These are phyloP conservation scores for Dasysyrphus albostriatus DNA, from an alignment of 2,888 invertebrate genomes.

Conservation along the genomic window DNA sequence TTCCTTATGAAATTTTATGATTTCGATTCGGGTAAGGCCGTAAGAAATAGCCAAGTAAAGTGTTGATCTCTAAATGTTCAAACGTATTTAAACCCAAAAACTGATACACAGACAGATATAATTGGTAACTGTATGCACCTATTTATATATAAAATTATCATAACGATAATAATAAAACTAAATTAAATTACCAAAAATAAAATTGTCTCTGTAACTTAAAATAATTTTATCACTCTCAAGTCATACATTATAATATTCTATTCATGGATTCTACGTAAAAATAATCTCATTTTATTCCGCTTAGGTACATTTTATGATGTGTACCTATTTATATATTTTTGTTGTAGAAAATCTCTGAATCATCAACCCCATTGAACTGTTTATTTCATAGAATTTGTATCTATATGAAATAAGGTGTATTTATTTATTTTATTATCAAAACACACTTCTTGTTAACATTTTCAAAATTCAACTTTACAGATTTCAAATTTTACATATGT, in stretches of 20 bases:
- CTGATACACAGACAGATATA: no score
- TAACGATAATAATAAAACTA: no score
- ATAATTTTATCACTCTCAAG: conserved; percentile 41
- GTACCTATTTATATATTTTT: background rate
- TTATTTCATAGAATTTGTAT: background rate
- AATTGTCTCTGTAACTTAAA: conserved; percentile 30
- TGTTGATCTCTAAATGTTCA: no score
- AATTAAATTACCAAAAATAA: conserved; percentile 12
- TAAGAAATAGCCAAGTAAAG: no score
- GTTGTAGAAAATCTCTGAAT: conserved; percentile 34
- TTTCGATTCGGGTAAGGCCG: no score
- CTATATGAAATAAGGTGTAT: conserved; percentile 1
- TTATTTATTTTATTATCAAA: background rate
- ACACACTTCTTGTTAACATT: conserved; percentile 18
- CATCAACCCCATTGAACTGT: conserved; percentile 53
- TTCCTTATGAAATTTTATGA: no score
- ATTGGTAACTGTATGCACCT: no score
- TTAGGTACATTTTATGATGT: background rate
- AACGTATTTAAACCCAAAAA: no score
- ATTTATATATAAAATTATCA: no score
- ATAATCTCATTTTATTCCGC: conserved; percentile 19
- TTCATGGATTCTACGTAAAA: conserved; percentile 45
- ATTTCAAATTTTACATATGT: no score
- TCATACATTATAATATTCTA: conserved; percentile 19
- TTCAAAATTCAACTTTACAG: conserved; percentile 5